Evolutionary conservation across 2,113 vertebrate species (phyloP), one percentile per base, ranked within the genome.

Genomic region (Anas platyrhynchos): DNA sequence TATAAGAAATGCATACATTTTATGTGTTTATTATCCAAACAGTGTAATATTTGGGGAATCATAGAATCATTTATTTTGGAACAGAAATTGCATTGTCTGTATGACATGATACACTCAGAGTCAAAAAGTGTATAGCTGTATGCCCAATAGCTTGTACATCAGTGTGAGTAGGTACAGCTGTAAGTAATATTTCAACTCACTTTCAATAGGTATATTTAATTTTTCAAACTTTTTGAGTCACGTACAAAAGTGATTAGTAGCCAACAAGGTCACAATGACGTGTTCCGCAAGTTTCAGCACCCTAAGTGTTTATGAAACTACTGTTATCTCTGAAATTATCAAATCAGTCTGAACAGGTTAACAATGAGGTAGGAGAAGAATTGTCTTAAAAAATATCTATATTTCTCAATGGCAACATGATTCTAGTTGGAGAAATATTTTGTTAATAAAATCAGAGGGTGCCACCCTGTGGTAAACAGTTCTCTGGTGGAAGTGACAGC

Each of bases 391-490:
- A 46, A 50, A 29, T 67, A 41, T 41, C 13, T 41, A 41, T 32
- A 6, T 48, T 48, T 41, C 7, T 32, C 25, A 78, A 54, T 15
- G 4, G 23, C 44, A 71, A 61, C 3, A 4, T 27, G 29, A 65
- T n/a, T 86, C 32, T 38, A 68, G 43, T 23, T 81, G 26, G 38
- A 90, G 7, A 4, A 88, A 31, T 52, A 32, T 14, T 77, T 48
- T 21, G 8, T 43, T 32, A 91, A 36, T 81, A 59, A 95, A 82
- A 77, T 77, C 52, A 44, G 86, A 96, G 85, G 54, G 78, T 95
- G 96, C 95, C 95, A 93, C 94, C 96, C 16, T 9, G 84, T 96
- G 94, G 94, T 52, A 74, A 69, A 65, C 5, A 86, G 34, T 68
- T 83, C 55, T 72, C 32, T 77, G 18, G 61, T 67, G 56, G 67